Evolutionary conservation across 2,113 vertebrate species (phyloP).

Genomic region (Phyllostomus discolor): DNA sequence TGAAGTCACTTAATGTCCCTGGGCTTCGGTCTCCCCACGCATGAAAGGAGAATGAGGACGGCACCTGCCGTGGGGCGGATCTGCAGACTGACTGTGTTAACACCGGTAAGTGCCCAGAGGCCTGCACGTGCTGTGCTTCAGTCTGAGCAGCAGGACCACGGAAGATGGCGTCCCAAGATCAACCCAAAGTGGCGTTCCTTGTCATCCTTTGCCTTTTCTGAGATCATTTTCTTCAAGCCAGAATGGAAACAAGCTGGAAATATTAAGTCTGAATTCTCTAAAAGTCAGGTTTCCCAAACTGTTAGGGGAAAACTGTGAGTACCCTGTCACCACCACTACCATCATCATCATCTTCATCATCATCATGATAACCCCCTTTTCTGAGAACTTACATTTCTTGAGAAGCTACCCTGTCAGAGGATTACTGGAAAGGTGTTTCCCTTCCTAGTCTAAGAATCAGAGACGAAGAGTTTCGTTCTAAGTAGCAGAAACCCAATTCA

Average conservation of each 20-base stretch:
- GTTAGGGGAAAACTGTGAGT: neutral
- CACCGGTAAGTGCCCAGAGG: neutral
- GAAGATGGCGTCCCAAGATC: neutral
- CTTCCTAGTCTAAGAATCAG: neutral
- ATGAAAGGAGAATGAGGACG: neutral
- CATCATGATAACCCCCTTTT: neutral
- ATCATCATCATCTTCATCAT: fast-evolving
- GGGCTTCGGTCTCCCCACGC: neutral
- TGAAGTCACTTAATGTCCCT: no score
- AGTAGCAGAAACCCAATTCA: neutral
- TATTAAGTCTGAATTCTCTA: neutral
- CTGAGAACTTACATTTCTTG: fast-evolving
- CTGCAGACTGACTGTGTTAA: fast-evolving
- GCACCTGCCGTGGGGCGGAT: neutral
- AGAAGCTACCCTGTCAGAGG: neutral
- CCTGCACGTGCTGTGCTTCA: fast-evolving
- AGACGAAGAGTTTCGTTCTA: neutral
- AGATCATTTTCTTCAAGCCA: neutral
- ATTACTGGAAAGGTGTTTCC: neutral
- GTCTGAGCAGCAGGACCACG: neutral
- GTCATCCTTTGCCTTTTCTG: neutral
- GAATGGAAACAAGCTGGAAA: neutral
- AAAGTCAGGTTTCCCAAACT: neutral
- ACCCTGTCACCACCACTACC: fast-evolving
- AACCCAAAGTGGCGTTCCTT: neutral